phyloP scores from a whole-genome alignment of 1,140 invertebrate species.

The Halyomorpha halys region DNA sequence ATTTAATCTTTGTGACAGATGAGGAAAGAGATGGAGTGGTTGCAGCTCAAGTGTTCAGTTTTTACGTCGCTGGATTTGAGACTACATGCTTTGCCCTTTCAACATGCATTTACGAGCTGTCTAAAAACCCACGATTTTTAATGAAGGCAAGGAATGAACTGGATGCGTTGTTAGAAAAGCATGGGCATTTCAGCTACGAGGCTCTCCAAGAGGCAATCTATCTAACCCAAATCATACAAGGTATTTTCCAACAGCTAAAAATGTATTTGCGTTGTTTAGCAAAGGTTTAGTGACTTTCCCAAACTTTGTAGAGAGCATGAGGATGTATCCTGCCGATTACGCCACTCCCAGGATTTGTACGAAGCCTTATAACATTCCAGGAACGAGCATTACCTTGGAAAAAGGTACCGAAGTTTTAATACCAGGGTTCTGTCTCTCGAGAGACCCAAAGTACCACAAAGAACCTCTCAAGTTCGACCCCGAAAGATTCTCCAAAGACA shows the following conservation, averaged over 20 bases:
- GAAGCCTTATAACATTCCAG: conserved; percentile 40
- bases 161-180: background rate
- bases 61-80: conserved; percentile 22
- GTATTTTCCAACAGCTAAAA: background rate
- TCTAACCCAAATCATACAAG: background rate
- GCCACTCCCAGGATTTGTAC: conserved; percentile 41
- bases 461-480: conserved; percentile 58
- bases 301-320: conserved; percentile 41
- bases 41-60: conserved; percentile 32
- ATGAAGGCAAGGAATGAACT: background rate
- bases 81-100: conserved; percentile 39
- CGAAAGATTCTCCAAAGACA: conserved; percentile 48
- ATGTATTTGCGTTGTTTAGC: background rate
- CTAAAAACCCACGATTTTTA: conserved; percentile 36
- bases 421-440: conserved; percentile 48
- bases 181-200: background rate
- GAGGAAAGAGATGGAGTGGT: conserved; percentile 29
- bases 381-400: conserved; percentile 39
- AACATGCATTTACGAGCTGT: conserved; percentile 43
- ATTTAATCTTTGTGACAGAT: background rate
- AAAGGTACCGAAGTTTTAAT: conserved; percentile 42
- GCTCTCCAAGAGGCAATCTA: background rate
- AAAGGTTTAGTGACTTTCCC: background rate
- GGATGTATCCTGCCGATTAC: conserved; percentile 45
- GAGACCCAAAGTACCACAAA: conserved; percentile 48